phyloP scores from a whole-genome alignment of 2,113 vertebrate species.

The Strix uralensis region DNA sequence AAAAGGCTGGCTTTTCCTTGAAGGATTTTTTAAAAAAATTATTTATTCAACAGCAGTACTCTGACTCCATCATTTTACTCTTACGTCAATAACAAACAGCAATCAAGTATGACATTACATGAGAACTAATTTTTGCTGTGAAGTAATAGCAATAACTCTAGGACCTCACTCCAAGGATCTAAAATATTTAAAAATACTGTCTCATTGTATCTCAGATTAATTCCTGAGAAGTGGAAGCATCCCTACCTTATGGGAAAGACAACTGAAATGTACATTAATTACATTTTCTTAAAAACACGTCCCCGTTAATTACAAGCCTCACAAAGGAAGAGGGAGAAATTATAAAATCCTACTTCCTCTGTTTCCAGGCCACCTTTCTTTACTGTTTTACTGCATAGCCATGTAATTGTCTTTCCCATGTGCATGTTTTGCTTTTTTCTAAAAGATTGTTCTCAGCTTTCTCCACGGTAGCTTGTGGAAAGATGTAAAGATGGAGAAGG shows the following conservation, averaged over 20 bases:
- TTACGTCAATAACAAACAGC: not conserved
- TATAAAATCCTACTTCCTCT: not conserved
- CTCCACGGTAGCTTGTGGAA: not conserved
- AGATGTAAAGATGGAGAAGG: not conserved
- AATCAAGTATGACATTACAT: not conserved
- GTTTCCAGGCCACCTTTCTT: not conserved
- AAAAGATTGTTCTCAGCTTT: not conserved
- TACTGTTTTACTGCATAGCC: not conserved
- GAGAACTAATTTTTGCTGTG: not conserved
- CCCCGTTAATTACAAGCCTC: not conserved
- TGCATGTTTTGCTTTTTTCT: not conserved
- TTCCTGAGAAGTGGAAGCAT: not conserved
- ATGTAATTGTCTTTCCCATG: not conserved
- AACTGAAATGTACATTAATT: not conserved
- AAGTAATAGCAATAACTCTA: not conserved
- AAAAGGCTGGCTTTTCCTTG: not conserved
- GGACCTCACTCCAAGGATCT: not conserved
- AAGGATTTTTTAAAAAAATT: not conserved
- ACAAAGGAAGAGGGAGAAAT: not conserved
- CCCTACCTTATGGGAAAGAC: not conserved
- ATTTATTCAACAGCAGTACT: not conserved
- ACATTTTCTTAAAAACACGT: not conserved
- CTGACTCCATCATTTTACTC: not conserved
- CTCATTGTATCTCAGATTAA: not conserved
- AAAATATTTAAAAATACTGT: not conserved